phyloP scores from a whole-genome alignment of 2,888 invertebrate species.

The Rhagium mordax region DNA sequence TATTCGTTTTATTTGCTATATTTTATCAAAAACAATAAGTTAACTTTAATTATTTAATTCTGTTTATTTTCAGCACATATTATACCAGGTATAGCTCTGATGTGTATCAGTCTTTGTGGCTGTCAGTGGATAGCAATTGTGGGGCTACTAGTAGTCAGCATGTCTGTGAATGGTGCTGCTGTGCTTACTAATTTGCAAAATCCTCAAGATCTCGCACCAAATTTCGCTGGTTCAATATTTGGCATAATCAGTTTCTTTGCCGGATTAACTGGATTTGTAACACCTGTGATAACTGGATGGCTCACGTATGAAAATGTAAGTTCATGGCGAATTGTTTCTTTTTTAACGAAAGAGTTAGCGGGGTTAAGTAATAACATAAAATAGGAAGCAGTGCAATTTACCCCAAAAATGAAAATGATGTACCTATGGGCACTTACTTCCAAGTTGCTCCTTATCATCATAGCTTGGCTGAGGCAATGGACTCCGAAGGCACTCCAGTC shows the following conservation, averaged over 20 bases:
- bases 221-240: constrained; percentile 59
- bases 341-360: too few relatives aligned
- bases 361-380: too few relatives aligned
- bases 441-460: too few relatives aligned
- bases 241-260: constrained; percentile 60
- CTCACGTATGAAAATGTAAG: constrained; percentile 52
- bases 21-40: too few relatives aligned
- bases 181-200: constrained; percentile 58
- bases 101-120: constrained; percentile 51
- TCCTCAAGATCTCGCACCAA: constrained; percentile 61
- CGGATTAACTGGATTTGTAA: constrained; percentile 58
- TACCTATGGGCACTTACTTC: too few relatives aligned
- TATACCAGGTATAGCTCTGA: constrained; percentile 71
- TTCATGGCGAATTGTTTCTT: background rate
- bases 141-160: constrained; percentile 54
- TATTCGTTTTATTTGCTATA: too few relatives aligned
- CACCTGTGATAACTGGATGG: constrained; percentile 54
- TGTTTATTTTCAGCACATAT: constrained; percentile 73
- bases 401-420: too few relatives aligned
- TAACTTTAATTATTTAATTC: too few relatives aligned
- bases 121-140: constrained; percentile 52
- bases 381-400: too few relatives aligned
- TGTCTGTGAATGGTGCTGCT: constrained; percentile 59
- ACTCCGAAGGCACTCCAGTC: too few relatives aligned
- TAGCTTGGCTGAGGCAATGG: too few relatives aligned